Evolutionary conservation across 2,888 invertebrate genomes (phyloP).

Genomic region (Ennomos fuscantarius): DNA sequence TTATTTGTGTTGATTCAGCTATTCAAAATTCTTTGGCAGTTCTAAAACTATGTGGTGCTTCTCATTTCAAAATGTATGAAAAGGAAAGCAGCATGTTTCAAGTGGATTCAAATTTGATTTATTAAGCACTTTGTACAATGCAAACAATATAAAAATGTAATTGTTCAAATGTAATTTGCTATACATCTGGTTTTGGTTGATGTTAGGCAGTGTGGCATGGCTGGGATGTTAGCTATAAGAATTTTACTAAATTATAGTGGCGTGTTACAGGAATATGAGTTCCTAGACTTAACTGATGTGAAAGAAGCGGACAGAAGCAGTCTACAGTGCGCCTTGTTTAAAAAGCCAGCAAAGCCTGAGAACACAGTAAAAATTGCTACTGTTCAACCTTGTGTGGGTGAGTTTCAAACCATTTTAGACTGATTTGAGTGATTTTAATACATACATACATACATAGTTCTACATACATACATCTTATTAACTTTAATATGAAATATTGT

Average conservation of each 20-base stretch:
- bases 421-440: constrained; percentile 1
- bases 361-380: constrained; percentile 36
- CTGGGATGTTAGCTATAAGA: constrained; percentile 21
- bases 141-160: too few relatives aligned
- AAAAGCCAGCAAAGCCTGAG: constrained; percentile 42
- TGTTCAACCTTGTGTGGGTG: constrained; percentile 70
- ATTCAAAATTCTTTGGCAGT: too few relatives aligned
- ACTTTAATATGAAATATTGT: too few relatives aligned
- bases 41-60: too few relatives aligned
- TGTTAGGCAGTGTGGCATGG: constrained; percentile 28
- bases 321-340: constrained; percentile 86
- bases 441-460: too few relatives aligned
- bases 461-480: too few relatives aligned
- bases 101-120: too few relatives aligned
- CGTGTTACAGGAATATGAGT: constrained; percentile 87
- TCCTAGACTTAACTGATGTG: constrained; percentile 90
- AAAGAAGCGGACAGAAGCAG: constrained; percentile 88
- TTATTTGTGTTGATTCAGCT: too few relatives aligned
- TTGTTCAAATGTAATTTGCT: too few relatives aligned
- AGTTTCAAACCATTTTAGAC: constrained; percentile 23
- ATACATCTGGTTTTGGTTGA: constrained; percentile 1
- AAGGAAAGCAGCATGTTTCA: too few relatives aligned
- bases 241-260: constrained; percentile 54
- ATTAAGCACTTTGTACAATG: too few relatives aligned
- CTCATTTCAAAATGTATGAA: too few relatives aligned